Evolutionary conservation across 2,113 vertebrate genomes (phyloP).

Genomic region (Phaethon lepturus): DNA sequence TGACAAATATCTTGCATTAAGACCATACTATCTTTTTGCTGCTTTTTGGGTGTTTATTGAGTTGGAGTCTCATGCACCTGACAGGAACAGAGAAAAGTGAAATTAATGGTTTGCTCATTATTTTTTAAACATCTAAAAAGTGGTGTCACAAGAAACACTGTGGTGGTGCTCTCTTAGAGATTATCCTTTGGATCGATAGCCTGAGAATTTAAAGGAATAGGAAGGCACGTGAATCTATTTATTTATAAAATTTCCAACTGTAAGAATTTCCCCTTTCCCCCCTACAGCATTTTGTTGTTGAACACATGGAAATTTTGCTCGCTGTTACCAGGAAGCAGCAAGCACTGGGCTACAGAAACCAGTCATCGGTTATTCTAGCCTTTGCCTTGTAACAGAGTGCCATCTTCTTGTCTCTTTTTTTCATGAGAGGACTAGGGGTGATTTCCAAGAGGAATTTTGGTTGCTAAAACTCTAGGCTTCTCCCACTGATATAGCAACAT

Average conservation of each 20-base stretch:
- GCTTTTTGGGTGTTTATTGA: background rate
- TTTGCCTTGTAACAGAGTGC: background rate
- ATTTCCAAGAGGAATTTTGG: background rate
- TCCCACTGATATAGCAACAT: background rate
- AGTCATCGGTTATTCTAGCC: background rate
- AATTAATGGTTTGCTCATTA: background rate
- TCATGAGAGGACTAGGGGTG: background rate
- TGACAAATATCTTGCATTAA: background rate
- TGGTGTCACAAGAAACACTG: background rate
- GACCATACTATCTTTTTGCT: background rate
- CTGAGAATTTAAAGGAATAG: background rate
- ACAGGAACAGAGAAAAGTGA: background rate
- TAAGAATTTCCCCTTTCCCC: background rate
- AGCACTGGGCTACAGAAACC: background rate
- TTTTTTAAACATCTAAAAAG: background rate
- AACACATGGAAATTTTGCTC: background rate
- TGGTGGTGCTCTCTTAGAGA: background rate
- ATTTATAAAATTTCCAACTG: background rate
- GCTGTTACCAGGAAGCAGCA: background rate
- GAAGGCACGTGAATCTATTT: fast-evolving
- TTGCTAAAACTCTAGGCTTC: background rate
- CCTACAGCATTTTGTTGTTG: background rate
- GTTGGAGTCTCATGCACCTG: fast-evolving
- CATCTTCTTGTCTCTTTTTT: background rate
- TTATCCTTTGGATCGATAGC: background rate